A percentile compares a stretch with the other conserved stretches of the same genome.
Evolutionary conservation across 2,113 vertebrate species (phyloP).

Genomic region (Sorex araneus): DNA sequence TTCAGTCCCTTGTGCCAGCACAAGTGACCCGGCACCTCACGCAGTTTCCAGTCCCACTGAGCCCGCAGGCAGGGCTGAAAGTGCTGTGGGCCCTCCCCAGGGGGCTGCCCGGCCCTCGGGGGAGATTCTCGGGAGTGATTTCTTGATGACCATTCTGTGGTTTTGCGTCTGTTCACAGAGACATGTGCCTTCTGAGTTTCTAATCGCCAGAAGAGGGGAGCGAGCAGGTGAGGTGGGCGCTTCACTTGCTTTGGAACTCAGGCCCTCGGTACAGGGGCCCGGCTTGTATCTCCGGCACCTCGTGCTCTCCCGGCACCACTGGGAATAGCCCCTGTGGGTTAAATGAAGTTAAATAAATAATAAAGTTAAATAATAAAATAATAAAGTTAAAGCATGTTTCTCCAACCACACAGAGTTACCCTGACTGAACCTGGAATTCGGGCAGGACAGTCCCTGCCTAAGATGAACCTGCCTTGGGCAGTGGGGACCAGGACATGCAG

Average conservation of each 20-base stretch:
- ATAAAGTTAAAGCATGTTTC: background rate
- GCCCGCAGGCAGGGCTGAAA: too few relatives aligned
- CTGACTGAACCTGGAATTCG: background rate
- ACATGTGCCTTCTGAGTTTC: background rate
- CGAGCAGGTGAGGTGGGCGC: background rate
- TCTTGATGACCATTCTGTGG: background rate
- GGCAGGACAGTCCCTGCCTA: background rate
- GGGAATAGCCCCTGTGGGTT: background rate
- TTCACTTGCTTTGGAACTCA: too few relatives aligned
- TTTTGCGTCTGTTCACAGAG: conserved; percentile 4
- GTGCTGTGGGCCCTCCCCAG: too few relatives aligned
- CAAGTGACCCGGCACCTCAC: too few relatives aligned
- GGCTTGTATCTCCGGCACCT: too few relatives aligned
- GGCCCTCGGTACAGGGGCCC: too few relatives aligned
- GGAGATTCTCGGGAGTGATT: too few relatives aligned
- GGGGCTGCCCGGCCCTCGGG: too few relatives aligned
- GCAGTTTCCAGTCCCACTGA: too few relatives aligned
- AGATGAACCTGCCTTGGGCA: background rate
- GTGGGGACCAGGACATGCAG: background rate
- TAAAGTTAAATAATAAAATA: conserved; percentile 33
- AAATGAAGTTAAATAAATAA: conserved; percentile 31
- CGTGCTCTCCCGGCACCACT: too few relatives aligned
- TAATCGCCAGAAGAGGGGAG: background rate
- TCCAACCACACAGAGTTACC: background rate
- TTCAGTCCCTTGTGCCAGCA: too few relatives aligned